These are phyloP conservation scores for Aelia acuminata DNA, from an alignment of 2,888 invertebrate genomes.

Conservation along the genomic window DNA sequence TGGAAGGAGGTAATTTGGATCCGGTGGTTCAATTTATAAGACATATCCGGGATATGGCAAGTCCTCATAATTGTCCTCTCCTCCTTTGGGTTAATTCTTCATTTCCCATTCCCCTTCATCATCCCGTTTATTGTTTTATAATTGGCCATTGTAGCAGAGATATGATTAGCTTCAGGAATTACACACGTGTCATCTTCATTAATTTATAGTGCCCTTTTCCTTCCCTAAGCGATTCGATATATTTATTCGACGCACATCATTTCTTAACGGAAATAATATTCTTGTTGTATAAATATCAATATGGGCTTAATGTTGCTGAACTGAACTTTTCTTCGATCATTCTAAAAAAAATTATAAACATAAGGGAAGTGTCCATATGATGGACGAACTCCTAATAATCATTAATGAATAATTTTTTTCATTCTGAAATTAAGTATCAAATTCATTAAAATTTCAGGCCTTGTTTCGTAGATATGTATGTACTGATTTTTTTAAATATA, in stretches of 20 bases:
- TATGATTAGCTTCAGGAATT: constrained; percentile 28
- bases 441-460: too few relatives aligned
- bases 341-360: too few relatives aligned
- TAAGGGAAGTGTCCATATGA: too few relatives aligned
- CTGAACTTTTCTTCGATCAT: too few relatives aligned
- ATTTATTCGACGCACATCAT: neutral
- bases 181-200: neutral
- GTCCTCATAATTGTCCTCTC: neutral
- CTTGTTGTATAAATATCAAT: constrained; percentile 2
- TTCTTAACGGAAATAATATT: neutral
- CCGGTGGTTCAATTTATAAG: constrained; percentile 33
- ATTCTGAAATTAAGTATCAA: too few relatives aligned
- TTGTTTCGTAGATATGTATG: too few relatives aligned
- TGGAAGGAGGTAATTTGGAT: constrained; percentile 22
- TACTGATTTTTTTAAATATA: too few relatives aligned
- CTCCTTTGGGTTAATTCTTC: neutral
- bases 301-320: too few relatives aligned
- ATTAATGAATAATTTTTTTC: too few relatives aligned
- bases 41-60: constrained; percentile 28
- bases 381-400: too few relatives aligned
- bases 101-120: neutral
- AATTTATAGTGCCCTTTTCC: neutral
- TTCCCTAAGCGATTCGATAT: neutral
- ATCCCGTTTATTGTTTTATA: constrained; percentile 48
- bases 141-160: neutral